Evolutionary conservation across 1,140 invertebrate genomes (phyloP), one percentile per base, ranked within the genome.

Genomic region (Physella acuta): DNA sequence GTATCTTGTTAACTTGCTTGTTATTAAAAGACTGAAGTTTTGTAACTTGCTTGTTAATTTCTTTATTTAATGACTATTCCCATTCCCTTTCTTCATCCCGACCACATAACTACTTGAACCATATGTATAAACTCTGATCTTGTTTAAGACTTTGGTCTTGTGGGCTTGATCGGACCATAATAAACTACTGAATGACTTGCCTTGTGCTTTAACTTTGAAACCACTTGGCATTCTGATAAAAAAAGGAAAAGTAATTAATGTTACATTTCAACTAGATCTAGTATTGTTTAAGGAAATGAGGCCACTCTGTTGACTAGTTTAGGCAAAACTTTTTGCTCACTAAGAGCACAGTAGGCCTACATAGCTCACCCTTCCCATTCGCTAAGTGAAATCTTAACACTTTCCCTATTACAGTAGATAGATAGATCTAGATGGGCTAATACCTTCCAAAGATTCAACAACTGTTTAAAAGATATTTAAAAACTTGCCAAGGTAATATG

Each of bases 181-280:
- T 53, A 59, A 31, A 58, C 16, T 59, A 36, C 56, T n/a, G n/a
- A 56, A 56, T 49, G 33, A 14, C 66, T 68, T 58, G 66, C 49
- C 55, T 60, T 68, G 66, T 8, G 31, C 55, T 68, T 60, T 60
- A 65, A 66, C 55, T 59, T 68, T 68, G 55, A 68, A 68, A 49
- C 36, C 64, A 68, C 66, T 60, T 59, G 66, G 66, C 53, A 68
- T 51, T 68, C 66, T 68, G 66, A 68, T 51, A 60, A 51, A 33
- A 60, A 68, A 68, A 60, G 37, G 20, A 33, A 31, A 36, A 56
- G 20, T 56, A 26, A 39, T 30, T 36, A 49, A 37, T n/a, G n/a
- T n/a, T n/a, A n/a, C n/a, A n/a, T n/a, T n/a, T n/a, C n/a, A n/a
- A n/a, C n/a, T n/a, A n/a, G n/a, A n/a, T n/a, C n/a, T n/a, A n/a